These are phyloP conservation scores for Bryconaethiops microstoma DNA, from an alignment of 2,797 vertebrate genomes.

Conservation along the genomic window DNA sequence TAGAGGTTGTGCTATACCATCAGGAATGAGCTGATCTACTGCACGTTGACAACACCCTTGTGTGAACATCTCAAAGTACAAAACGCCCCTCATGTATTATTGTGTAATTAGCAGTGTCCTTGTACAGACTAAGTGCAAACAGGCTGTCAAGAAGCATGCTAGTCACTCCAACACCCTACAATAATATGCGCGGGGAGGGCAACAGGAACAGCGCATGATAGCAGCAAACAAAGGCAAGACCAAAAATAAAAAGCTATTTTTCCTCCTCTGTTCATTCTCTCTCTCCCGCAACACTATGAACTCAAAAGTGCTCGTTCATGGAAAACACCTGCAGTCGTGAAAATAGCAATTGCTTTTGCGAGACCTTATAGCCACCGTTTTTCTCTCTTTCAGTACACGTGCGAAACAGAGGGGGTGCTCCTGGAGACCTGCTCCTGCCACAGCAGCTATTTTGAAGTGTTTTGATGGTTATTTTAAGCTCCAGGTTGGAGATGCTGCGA, in stretches of 20 bases:
- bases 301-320: constrained; percentile 46
- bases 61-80: too few relatives aligned
- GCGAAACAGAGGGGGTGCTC: neutral
- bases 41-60: too few relatives aligned
- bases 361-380: constrained; percentile 7
- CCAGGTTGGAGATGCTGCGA: constrained; percentile 41
- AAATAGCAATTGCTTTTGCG: constrained; percentile 50
- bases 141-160: neutral
- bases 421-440: constrained; percentile 28
- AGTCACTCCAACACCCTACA: neutral
- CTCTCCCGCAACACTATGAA: constrained; percentile 31
- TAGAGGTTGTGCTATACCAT: too few relatives aligned
- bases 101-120: neutral
- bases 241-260: constrained; percentile 33
- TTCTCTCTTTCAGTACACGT: neutral
- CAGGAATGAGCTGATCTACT: too few relatives aligned
- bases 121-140: neutral
- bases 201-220: neutral
- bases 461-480: constrained; percentile 54
- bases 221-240: constrained; percentile 5
- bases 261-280: neutral
- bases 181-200: neutral
- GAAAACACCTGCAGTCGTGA: constrained; percentile 51
- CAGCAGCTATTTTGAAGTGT: constrained; percentile 48
- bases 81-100: too few relatives aligned